A percentile compares a stretch with the other conserved stretches of the same genome.
Evolutionary conservation across 2,888 invertebrate genomes (phyloP).

Genomic region (Hirtodrosophila histrioides): DNA sequence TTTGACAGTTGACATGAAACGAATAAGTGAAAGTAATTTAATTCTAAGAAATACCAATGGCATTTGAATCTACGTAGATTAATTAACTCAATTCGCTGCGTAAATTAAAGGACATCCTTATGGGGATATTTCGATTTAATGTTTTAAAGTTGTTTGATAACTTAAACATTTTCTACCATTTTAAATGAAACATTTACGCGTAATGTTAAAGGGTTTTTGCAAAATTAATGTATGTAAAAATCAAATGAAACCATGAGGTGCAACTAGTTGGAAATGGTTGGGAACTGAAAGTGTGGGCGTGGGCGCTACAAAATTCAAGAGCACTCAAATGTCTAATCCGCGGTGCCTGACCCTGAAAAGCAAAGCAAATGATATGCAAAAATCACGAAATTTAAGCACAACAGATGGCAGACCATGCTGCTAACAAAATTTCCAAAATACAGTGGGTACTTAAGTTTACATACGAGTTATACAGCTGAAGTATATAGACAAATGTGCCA

Average conservation of each 20-base stretch:
- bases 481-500: neutral
- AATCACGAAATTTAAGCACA: constrained; percentile 1
- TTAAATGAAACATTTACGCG: too few species aligned
- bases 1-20: constrained; percentile 18
- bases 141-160: too few species aligned
- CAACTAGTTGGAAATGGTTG: too few species aligned
- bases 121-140: neutral
- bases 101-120: neutral
- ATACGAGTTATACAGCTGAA: neutral
- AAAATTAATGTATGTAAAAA: too few species aligned
- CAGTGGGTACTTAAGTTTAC: too few species aligned
- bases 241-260: too few species aligned
- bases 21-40: constrained; percentile 24
- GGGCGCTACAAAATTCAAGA: neutral
- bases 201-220: too few species aligned
- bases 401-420: neutral
- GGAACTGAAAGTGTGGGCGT: neutral
- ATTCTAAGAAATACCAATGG: constrained; percentile 18
- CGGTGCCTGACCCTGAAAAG: constrained; percentile 9
- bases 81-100: neutral
- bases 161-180: too few species aligned
- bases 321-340: constrained; percentile 4
- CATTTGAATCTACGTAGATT: constrained; percentile 8
- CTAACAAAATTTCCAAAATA: neutral
- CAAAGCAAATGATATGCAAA: neutral